Conservation (phyloP, 2,797 vertebrate genomes). For the Micropoecilia bifurca region DNA sequence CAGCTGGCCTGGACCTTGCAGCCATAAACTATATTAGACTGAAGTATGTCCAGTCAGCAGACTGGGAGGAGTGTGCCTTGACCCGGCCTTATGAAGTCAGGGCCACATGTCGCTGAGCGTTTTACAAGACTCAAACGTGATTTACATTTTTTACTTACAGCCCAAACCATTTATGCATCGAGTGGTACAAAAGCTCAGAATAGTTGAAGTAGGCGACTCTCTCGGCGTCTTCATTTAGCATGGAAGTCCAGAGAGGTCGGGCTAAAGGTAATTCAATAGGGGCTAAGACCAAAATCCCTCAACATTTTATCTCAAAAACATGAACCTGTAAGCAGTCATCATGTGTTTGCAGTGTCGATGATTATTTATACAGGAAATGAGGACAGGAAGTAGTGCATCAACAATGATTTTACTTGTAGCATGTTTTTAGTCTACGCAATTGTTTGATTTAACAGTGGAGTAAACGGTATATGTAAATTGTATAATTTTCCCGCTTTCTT, state of each 20-base stretch:
- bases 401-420: not conserved
- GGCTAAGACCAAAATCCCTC: not conserved
- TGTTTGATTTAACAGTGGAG: not conserved
- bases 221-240: too few species aligned
- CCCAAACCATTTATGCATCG: not conserved
- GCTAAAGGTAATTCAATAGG: not conserved
- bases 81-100: slow-evolving; percentile 68
- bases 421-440: not conserved
- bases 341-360: not conserved
- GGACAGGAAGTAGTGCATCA: not conserved
- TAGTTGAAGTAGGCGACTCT: not conserved
- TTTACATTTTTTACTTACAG: slow-evolving; percentile 1
- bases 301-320: not conserved
- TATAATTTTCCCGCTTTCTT: not conserved
- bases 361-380: not conserved
- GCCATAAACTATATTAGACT: slow-evolving; percentile 69
- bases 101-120: slow-evolving; percentile 23
- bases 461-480: not conserved
- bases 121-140: slow-evolving; percentile 45
- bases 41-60: slow-evolving; percentile 71
- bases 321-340: not conserved
- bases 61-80: slow-evolving; percentile 53
- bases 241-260: not conserved
- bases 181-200: not conserved
- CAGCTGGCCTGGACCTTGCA: slow-evolving; percentile 59